These are phyloP conservation scores for Leguminivora glycinivorella DNA, from an alignment of 1,140 invertebrate species.

Conservation along the genomic window DNA sequence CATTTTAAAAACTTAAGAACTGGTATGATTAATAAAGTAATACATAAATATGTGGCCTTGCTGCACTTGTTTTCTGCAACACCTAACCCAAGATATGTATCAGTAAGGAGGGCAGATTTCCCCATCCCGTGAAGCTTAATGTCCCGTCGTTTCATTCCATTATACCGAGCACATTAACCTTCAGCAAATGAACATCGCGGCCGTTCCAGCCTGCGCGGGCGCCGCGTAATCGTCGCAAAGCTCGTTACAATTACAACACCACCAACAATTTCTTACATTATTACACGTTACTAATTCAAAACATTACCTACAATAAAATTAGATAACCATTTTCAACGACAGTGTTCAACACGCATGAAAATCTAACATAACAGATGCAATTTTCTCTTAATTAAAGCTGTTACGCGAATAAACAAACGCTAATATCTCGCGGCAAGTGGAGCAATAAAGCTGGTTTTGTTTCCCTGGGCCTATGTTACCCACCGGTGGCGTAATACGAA, in stretches of 20 bases:
- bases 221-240: slow-evolving; percentile 38
- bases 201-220: slow-evolving; percentile 28
- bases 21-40: not conserved
- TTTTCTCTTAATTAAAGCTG: slow-evolving; percentile 29
- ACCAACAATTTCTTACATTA: slow-evolving; percentile 31
- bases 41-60: not conserved
- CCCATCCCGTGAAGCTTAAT: slow-evolving; percentile 14
- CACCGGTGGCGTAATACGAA: slow-evolving; percentile 59
- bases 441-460: slow-evolving; percentile 44
- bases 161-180: slow-evolving; percentile 29
- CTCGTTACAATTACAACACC: slow-evolving; percentile 39
- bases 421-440: slow-evolving; percentile 42
- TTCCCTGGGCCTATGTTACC: slow-evolving; percentile 44
- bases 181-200: slow-evolving; percentile 36
- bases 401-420: slow-evolving; percentile 37
- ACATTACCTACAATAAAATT: not conserved
- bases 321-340: not conserved
- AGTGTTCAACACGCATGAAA: slow-evolving; percentile 9
- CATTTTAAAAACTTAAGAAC: too few species aligned
- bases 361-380: slow-evolving; percentile 10
- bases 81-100: not conserved
- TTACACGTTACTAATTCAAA: slow-evolving; percentile 7
- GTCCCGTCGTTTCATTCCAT: slow-evolving; percentile 10
- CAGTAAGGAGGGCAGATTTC: slow-evolving; percentile 14
- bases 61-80: slow-evolving; percentile 3